Evolutionary conservation across 2,113 vertebrate species (phyloP).

Genomic region (Salvelinus namaycush): DNA sequence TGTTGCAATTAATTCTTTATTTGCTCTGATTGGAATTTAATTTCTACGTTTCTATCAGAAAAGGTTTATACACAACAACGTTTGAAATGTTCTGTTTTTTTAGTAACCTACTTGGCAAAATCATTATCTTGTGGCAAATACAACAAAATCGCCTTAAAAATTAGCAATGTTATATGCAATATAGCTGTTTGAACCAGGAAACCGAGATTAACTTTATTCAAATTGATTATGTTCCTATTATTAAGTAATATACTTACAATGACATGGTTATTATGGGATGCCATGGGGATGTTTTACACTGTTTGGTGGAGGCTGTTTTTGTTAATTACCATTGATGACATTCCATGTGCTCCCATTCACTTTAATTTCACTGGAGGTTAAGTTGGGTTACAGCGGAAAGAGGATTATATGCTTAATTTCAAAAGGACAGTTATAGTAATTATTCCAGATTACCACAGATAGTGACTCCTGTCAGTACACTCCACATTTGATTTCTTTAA

Average conservation of each 20-base stretch:
- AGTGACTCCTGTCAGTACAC: neutral
- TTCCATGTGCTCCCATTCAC: neutral
- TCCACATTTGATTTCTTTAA: too few species aligned
- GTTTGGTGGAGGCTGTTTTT: neutral
- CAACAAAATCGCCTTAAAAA: neutral
- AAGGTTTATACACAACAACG: neutral
- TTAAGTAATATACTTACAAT: neutral
- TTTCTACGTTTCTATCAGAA: neutral
- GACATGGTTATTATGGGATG: neutral
- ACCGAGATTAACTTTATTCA: neutral
- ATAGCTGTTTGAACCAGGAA: neutral
- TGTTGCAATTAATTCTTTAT: neutral
- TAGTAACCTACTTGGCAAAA: neutral
- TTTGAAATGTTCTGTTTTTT: neutral
- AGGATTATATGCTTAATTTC: constrained; percentile 15
- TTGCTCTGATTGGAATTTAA: too few species aligned
- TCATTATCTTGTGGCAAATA: neutral
- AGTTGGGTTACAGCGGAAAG: constrained; percentile 3
- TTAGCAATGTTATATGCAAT: neutral
- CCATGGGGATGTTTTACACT: neutral
- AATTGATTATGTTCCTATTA: neutral
- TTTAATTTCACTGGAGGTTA: constrained; percentile 18
- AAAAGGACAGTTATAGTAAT: constrained; percentile 16
- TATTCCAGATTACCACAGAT: constrained; percentile 1
- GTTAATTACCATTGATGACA: neutral